Conservation (phyloP, 2,113 vertebrate species). For the Pseudopodoces humilis region DNA sequence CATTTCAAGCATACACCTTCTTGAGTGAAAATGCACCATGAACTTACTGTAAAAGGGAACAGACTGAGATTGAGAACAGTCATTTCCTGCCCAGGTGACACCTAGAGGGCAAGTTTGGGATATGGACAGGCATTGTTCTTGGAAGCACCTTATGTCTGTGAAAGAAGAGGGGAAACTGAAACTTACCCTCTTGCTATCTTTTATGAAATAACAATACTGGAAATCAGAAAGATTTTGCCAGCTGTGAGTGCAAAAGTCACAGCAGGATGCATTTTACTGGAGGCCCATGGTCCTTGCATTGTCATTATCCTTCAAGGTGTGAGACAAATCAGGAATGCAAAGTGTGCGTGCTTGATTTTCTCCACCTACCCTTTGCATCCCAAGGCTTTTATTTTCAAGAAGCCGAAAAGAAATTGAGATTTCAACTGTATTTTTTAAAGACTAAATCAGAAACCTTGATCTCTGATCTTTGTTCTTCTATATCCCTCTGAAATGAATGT, state of each 20-base stretch:
- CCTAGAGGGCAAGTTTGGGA: neutral
- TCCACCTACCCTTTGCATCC: neutral
- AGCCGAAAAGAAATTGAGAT: neutral
- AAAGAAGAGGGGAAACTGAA: neutral
- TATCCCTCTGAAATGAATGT: neutral
- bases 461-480: neutral
- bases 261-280: neutral
- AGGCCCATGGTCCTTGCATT: fast-evolving
- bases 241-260: neutral
- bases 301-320: neutral
- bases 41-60: neutral
- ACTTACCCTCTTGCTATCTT: neutral
- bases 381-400: neutral
- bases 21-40: neutral
- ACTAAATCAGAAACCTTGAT: neutral
- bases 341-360: neutral
- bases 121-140: neutral
- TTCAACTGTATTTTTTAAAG: neutral
- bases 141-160: neutral
- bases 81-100: neutral
- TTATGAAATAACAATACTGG: neutral
- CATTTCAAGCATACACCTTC: neutral
- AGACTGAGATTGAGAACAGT: neutral
- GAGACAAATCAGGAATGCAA: neutral
- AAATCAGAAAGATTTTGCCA: neutral